Evolutionary conservation across 1,140 invertebrate genomes (phyloP), one percentile per base, ranked within the genome.

Genomic region (Sogatella furcifera): DNA sequence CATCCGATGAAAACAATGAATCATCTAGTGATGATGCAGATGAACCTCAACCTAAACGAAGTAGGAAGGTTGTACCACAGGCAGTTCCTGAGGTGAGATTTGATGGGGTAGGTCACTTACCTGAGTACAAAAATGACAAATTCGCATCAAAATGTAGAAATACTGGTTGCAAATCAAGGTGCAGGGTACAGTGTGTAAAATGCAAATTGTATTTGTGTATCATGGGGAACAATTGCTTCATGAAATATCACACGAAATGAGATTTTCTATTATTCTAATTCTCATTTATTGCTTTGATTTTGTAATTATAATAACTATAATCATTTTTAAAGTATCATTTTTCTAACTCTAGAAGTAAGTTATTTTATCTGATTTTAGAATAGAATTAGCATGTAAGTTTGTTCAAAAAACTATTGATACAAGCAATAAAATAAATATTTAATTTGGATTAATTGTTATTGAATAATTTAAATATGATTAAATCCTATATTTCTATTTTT

Each of bases 201-300:
- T 49, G 46, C 46, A 49, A 49, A 49, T 10, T 49, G 15, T 49
- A 49, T 17, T 49, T 49, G 21, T 49, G 46, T 22, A 49, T 49
- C 42, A 56, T 54, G 10, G 21, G 11, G 10, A 28, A 28, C 17
- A 52, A 52, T 60, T 60, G 19, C 21, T 46, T 55, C 15, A 57
- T 57, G 59, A 42, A 52, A 22, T 22, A 49, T 17, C 46, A 49
- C 46, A 49, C 21, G 19, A 55, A 28, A 61, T 38, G 9, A 38
- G 11, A 38, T 13, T 38, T 38, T 38, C 34, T 38, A 38, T 38
- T 38, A 38, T 38, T 38, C 34, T 10, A 38, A 38, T 38, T 38
- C 34, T 38, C 11, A 38, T 38, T 5, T 38, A 38, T 38, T 38
- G 34, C 5, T 38, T 38, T 38, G 34, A 38, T 38, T 38, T 13